Percentiles rank a stretch among this genome's conserved stretches.
Evolutionary conservation across 1,140 invertebrate genomes (phyloP).

Genomic region (Antheraea pernyi): DNA sequence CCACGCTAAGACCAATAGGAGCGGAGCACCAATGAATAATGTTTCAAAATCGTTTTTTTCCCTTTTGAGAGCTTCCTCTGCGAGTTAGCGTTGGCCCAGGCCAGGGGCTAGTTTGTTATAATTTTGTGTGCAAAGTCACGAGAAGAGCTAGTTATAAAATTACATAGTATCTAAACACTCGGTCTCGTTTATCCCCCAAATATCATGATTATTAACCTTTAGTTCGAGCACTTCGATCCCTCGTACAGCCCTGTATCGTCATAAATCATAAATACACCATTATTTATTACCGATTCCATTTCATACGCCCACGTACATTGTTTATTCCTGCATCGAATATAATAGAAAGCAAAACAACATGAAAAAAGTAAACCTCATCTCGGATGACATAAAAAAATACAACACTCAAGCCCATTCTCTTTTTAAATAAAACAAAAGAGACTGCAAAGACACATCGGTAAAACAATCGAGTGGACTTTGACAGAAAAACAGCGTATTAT

Average conservation of each 20-base stretch:
- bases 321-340: slow-evolving; percentile 52
- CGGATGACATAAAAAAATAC: slow-evolving; percentile 22
- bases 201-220: slow-evolving; percentile 30
- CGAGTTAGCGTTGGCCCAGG: no score
- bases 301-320: slow-evolving; percentile 34
- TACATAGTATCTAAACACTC: neutral
- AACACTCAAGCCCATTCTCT: slow-evolving; percentile 37
- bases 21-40: no score
- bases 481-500: slow-evolving; percentile 36
- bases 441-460: slow-evolving; percentile 73
- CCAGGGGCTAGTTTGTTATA: no score
- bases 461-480: slow-evolving; percentile 65
- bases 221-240: slow-evolving; percentile 15
- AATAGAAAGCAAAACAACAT: neutral
- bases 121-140: no score
- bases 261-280: slow-evolving; percentile 73
- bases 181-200: neutral
- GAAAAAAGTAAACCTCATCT: slow-evolving; percentile 47
- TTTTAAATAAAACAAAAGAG: slow-evolving; percentile 77
- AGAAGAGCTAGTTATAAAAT: no score
- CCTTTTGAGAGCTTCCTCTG: no score
- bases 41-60: no score
- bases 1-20: no score
- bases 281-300: slow-evolving; percentile 66
- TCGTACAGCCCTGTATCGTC: slow-evolving; percentile 24